phyloP scores from a whole-genome alignment of 2,113 vertebrate species.

The Lasiurus cinereus region DNA sequence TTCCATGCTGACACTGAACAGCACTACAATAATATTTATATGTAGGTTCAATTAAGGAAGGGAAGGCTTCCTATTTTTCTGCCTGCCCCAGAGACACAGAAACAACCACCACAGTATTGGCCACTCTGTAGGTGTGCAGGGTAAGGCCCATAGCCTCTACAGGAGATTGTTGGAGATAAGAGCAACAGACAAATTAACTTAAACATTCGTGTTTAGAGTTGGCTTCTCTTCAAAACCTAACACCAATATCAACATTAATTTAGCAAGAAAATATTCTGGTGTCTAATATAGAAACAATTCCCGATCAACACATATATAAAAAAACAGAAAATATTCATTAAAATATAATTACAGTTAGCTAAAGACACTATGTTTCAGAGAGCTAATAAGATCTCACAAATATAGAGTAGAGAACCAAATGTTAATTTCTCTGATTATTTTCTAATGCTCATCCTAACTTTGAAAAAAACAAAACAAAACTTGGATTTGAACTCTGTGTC shows the following conservation, averaged over 20 bases:
- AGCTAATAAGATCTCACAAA: background rate
- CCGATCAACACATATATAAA: background rate
- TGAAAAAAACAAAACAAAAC: background rate
- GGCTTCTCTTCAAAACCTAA: background rate
- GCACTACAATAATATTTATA: background rate
- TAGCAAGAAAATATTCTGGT: background rate
- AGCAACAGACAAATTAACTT: background rate
- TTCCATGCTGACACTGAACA: background rate
- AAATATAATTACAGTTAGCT: slow-evolving; percentile 5
- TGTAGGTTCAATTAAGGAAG: too few species aligned
- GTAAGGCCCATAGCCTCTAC: background rate
- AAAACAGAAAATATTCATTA: slow-evolving; percentile 3
- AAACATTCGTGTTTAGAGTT: background rate
- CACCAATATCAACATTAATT: background rate
- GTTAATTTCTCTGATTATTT: slow-evolving; percentile 36
- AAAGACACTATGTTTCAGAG: background rate
- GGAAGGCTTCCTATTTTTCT: background rate
- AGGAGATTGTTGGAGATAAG: background rate
- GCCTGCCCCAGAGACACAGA: background rate
- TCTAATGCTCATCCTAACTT: background rate
- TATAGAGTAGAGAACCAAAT: background rate
- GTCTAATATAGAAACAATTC: background rate
- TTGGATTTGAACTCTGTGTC: background rate
- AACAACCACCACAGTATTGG: background rate
- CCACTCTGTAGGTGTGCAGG: background rate